Evolutionary conservation across 2,797 vertebrate species (phyloP).

Genomic region (Sebastes diaconus): DNA sequence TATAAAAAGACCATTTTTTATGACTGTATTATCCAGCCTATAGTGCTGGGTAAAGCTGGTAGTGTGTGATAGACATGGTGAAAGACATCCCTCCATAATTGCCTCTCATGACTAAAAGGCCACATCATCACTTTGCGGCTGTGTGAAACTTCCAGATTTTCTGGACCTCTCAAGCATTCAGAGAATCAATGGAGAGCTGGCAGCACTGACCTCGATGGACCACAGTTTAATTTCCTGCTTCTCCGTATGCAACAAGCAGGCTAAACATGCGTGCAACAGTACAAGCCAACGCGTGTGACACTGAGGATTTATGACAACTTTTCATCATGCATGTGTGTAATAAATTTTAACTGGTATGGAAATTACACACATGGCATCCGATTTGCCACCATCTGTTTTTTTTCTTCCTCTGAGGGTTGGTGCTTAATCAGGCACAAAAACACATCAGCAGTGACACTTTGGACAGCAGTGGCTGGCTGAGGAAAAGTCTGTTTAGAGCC

Average conservation of each 20-base stretch:
- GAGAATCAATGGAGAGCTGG: constrained; percentile 16
- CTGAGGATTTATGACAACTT: constrained; percentile 5
- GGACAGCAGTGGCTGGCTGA: constrained; percentile 31
- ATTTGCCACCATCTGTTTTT: neutral
- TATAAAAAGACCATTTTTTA: constrained; percentile 25
- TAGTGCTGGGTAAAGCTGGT: neutral
- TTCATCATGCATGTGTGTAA: neutral
- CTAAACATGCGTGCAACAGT: neutral
- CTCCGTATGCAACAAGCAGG: neutral
- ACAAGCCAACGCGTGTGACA: neutral
- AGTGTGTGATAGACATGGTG: constrained; percentile 39
- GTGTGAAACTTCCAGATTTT: constrained; percentile 33
- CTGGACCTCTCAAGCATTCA: constrained; percentile 24
- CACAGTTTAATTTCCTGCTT: constrained; percentile 18
- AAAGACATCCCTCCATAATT: constrained; percentile 39
- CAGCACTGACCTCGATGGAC: neutral
- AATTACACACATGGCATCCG: neutral
- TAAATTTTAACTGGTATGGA: constrained; percentile 9
- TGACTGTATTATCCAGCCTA: constrained; percentile 30
- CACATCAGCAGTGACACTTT: constrained; percentile 36
- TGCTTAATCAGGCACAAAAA: constrained; percentile 37
- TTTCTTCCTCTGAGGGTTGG: neutral
- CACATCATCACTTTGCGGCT: constrained; percentile 38
- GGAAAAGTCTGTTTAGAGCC: constrained; percentile 55
- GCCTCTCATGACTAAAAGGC: constrained; percentile 52